phyloP scores from a whole-genome alignment of 1,140 invertebrate species.

The Lithobius niger region DNA sequence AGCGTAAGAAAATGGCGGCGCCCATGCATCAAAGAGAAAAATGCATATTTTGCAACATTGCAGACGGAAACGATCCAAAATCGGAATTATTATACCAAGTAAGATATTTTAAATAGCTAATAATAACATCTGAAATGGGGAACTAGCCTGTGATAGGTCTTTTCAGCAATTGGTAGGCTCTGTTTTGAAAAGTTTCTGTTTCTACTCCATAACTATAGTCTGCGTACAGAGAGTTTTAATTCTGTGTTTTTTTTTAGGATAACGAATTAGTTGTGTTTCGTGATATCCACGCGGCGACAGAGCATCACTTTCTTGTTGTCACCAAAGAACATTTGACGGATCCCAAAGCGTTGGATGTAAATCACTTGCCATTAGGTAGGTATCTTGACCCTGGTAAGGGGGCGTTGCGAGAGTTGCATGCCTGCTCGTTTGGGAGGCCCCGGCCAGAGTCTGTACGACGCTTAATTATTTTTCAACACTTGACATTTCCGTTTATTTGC shows the following conservation, averaged over 20 bases:
- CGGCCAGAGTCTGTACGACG: too few relatives aligned
- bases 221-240: background rate
- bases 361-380: slow-evolving; percentile 40
- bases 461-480: too few relatives aligned
- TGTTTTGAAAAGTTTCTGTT: too few relatives aligned
- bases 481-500: too few relatives aligned
- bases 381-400: too few relatives aligned
- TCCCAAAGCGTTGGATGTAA: slow-evolving; percentile 47
- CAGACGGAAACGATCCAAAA: slow-evolving; percentile 11
- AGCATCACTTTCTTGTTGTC: slow-evolving; percentile 64
- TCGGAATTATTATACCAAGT: slow-evolving; percentile 12
- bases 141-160: background rate
- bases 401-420: too few relatives aligned
- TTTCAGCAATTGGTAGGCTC: too few relatives aligned
- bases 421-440: too few relatives aligned
- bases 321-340: slow-evolving; percentile 61
- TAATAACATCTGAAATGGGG: background rate
- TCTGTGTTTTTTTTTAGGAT: slow-evolving; percentile 41
- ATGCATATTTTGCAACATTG: slow-evolving; percentile 15
- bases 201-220: too few relatives aligned
- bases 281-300: slow-evolving; percentile 68
- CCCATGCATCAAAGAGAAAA: slow-evolving; percentile 1
- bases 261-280: slow-evolving; percentile 61
- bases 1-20: too few relatives aligned
- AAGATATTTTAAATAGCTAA: background rate